Percentiles rank a stretch among this genome's conserved stretches.
phyloP scores from a whole-genome alignment of 2,113 vertebrate species.

The Coregonus clupeaformis region DNA sequence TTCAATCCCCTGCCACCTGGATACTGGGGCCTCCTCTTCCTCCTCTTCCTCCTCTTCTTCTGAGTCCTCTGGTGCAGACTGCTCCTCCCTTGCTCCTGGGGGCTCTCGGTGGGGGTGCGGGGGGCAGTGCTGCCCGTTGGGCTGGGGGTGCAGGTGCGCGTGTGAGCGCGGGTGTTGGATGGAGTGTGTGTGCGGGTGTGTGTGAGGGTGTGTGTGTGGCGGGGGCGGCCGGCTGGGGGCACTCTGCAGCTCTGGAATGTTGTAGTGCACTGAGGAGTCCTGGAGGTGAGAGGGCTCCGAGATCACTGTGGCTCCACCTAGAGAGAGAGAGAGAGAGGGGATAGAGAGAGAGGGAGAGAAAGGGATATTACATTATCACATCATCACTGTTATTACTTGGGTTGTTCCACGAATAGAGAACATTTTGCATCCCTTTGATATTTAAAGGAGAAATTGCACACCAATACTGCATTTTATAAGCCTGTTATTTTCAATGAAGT shows the following conservation, averaged over 20 bases:
- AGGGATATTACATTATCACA: background rate
- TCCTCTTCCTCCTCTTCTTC: constrained; percentile 80
- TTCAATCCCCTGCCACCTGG: constrained; percentile 95
- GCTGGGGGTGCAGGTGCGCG: constrained; percentile 73
- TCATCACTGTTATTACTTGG: background rate
- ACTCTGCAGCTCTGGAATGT: constrained; percentile 94
- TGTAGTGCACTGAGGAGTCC: constrained; percentile 92
- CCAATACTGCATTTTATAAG: too few relatives aligned
- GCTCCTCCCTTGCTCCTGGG: constrained; percentile 61
- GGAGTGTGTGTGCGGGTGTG: constrained; percentile 72
- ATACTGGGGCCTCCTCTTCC: constrained; percentile 71
- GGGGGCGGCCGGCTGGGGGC: constrained; percentile 59
- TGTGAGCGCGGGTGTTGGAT: constrained; percentile 72
- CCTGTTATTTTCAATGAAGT: too few relatives aligned
- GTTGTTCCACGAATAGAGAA: too few relatives aligned
- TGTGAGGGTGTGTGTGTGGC: constrained; percentile 56
- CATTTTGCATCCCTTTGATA: too few relatives aligned
- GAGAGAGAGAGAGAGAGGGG: background rate
- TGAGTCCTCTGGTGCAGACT: constrained; percentile 74
- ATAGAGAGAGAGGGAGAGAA: background rate
- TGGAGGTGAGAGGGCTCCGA: constrained; percentile 88
- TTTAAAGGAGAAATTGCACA: too few relatives aligned
- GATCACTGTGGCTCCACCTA: constrained; percentile 72
- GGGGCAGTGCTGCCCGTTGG: constrained; percentile 86
- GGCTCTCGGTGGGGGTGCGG: constrained; percentile 59